Conservation (phyloP, 2,113 vertebrate genomes). For the Grammomys dolichurus region DNA sequence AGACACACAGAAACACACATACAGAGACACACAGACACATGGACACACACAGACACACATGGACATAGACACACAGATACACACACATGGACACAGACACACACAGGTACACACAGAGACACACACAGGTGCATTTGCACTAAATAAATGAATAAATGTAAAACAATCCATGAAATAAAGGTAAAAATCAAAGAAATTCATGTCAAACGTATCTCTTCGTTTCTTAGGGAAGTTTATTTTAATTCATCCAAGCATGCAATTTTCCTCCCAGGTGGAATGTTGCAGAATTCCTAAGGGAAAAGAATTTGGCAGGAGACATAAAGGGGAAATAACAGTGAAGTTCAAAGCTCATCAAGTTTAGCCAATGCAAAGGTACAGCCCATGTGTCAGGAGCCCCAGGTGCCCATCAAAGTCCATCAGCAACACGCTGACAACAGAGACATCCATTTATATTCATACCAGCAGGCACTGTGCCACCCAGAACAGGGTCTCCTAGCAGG, state of each 20-base stretch:
- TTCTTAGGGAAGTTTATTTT: background rate
- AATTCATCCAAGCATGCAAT: background rate
- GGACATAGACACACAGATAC: too few species aligned
- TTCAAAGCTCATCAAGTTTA: background rate
- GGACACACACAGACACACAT: too few species aligned
- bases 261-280: background rate
- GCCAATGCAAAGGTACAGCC: background rate
- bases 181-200: background rate
- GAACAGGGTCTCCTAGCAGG: background rate
- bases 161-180: background rate
- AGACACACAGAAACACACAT: too few species aligned
- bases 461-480: background rate
- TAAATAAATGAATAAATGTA: background rate
- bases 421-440: too few species aligned
- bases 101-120: background rate
- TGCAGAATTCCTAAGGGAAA: background rate
- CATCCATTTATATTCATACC: fast-evolving
- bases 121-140: too few species aligned
- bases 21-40: too few species aligned
- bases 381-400: background rate
- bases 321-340: background rate
- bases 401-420: background rate
- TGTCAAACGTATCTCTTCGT: too few species aligned
- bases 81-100: too few species aligned
- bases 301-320: background rate